Evolutionary conservation across 2,888 invertebrate genomes (phyloP).

Genomic region (Anticlea derivata): DNA sequence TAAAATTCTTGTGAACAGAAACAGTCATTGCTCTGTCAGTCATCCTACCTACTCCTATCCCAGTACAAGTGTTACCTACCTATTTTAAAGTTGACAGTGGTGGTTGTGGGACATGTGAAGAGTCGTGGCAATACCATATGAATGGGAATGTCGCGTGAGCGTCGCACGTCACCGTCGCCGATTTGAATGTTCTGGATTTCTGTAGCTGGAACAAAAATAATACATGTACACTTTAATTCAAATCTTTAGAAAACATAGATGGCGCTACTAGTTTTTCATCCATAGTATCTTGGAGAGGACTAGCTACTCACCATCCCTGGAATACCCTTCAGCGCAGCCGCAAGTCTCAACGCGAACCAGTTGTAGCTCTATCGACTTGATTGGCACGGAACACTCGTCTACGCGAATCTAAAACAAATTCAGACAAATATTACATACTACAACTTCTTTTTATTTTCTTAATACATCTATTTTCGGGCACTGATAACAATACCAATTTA

Average conservation of each 20-base stretch:
- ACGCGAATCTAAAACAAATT: conserved; percentile 85
- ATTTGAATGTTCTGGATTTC: conserved; percentile 99
- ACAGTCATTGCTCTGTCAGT: no score
- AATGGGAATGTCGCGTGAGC: conserved; percentile 93
- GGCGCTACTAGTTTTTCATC: no score
- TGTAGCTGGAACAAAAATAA: conserved; percentile 87
- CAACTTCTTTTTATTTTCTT: no score
- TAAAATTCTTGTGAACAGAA: no score
- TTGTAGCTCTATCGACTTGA: conserved; percentile 97
- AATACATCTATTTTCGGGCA: no score
- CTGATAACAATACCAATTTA: no score
- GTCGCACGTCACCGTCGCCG: conserved; percentile 94
- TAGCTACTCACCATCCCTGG: conserved; percentile 89
- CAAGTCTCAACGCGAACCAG: conserved; percentile 97
- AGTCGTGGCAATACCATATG: conserved; percentile 97
- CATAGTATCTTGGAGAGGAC: no score
- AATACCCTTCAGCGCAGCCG: conserved; percentile 95
- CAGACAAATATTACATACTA: no score
- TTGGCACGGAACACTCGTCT: conserved; percentile 91
- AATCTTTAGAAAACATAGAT: no score
- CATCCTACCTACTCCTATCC: no score
- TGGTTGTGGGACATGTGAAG: conserved; percentile 96
- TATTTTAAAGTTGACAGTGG: conserved; percentile 96
- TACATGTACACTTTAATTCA: no score
- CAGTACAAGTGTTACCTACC: no score